Conservation (phyloP, 2,113 vertebrate genomes). For the Ovibos moschatus region DNA sequence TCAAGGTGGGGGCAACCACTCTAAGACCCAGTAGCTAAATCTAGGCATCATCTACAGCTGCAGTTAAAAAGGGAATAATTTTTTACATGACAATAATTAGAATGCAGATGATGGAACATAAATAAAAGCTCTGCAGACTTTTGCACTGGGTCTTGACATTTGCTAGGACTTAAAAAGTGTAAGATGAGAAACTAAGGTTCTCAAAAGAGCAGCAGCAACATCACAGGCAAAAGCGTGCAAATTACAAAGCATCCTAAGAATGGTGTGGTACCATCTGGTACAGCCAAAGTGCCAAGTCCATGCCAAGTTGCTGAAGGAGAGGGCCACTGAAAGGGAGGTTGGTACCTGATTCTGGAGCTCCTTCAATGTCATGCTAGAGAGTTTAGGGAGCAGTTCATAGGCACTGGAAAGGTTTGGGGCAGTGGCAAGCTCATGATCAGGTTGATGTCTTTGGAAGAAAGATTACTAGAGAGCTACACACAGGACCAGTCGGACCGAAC, state of each 20-base stretch:
- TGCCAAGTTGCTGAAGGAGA: background rate
- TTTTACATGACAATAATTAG: background rate
- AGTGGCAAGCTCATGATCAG: background rate
- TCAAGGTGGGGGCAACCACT: background rate
- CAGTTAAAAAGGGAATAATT: background rate
- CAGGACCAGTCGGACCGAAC: accelerated
- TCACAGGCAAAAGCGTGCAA: background rate
- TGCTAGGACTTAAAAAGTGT: background rate
- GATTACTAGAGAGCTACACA: background rate
- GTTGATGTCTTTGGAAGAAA: background rate
- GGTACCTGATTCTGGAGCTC: background rate
- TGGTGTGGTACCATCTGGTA: accelerated
- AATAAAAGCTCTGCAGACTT: background rate
- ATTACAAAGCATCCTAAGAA: too few species aligned
- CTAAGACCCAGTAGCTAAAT: background rate
- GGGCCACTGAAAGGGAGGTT: too few species aligned
- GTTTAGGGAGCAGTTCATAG: background rate
- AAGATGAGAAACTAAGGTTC: background rate
- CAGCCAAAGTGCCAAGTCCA: background rate
- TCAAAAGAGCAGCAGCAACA: accelerated
- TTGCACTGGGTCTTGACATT: background rate
- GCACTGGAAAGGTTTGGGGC: background rate
- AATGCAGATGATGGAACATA: background rate
- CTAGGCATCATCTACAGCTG: background rate
- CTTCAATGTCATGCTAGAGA: background rate